Percentiles rank a stretch among this genome's conserved stretches.
phyloP scores from a whole-genome alignment of 2,888 invertebrate genomes.

The Herminia tarsipennalis region DNA sequence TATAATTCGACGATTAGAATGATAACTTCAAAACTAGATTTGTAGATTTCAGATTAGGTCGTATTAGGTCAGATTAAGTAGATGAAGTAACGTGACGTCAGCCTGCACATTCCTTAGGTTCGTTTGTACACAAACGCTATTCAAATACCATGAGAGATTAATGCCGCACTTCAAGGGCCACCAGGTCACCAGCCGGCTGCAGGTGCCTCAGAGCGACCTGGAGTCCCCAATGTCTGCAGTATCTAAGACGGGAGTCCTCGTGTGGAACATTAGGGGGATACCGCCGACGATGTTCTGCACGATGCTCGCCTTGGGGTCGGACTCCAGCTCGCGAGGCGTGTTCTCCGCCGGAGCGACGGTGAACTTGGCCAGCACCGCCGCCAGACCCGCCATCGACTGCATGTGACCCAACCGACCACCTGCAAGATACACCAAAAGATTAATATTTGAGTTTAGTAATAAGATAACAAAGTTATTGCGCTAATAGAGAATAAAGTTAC shows the following conservation, averaged over 20 bases:
- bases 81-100: too few species aligned
- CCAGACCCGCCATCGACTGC: slow-evolving; percentile 73
- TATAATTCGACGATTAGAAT: too few species aligned
- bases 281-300: slow-evolving; percentile 61
- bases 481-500: too few species aligned
- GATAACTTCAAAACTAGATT: too few species aligned
- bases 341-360: slow-evolving; percentile 58
- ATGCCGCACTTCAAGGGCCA: too few species aligned
- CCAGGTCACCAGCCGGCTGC: too few species aligned
- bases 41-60: too few species aligned
- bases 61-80: too few species aligned
- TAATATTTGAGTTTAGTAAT: neutral
- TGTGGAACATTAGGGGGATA: slow-evolving; percentile 53
- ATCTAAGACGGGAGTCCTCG: slow-evolving; percentile 1
- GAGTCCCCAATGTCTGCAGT: neutral
- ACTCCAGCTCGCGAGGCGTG: slow-evolving; percentile 43
- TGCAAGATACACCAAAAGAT: slow-evolving; percentile 26
- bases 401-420: slow-evolving; percentile 69
- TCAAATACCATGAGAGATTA: too few species aligned
- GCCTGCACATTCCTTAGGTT: too few species aligned
- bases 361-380: slow-evolving; percentile 62
- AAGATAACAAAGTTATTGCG: too few species aligned
- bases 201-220: slow-evolving; percentile 2
- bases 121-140: too few species aligned
- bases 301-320: slow-evolving; percentile 56